A percentile compares a stretch with the other conserved stretches of the same genome.
Evolutionary conservation across 2,888 invertebrate species (phyloP).

Genomic region (Rhingia rostrata): DNA sequence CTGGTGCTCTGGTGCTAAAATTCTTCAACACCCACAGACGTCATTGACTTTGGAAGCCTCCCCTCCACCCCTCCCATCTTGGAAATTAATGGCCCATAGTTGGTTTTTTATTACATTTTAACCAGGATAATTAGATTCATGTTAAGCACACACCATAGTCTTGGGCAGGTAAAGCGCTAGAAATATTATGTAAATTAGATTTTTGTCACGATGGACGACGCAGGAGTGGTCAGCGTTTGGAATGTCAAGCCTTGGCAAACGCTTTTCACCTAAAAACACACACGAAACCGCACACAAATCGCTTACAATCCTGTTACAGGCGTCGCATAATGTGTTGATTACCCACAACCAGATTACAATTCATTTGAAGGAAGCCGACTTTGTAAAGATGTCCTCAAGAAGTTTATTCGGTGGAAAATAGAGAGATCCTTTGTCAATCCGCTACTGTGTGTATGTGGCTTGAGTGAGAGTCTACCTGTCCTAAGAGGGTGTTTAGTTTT

Average conservation of each 20-base stretch:
- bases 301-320: slow-evolving; percentile 62
- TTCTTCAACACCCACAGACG: slow-evolving; percentile 66
- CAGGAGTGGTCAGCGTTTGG: slow-evolving; percentile 49
- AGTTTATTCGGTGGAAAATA: slow-evolving; percentile 57
- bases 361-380: slow-evolving; percentile 43
- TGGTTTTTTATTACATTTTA: slow-evolving; percentile 83
- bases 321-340: slow-evolving; percentile 66
- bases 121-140: slow-evolving; percentile 80
- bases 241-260: slow-evolving; percentile 32
- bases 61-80: not conserved
- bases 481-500: slow-evolving; percentile 40
- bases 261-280: slow-evolving; percentile 45
- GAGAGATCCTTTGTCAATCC: slow-evolving; percentile 63
- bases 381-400: slow-evolving; percentile 40
- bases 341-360: slow-evolving; percentile 59
- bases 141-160: slow-evolving; percentile 58
- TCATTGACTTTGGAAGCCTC: slow-evolving; percentile 25
- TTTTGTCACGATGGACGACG: slow-evolving; percentile 67
- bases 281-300: slow-evolving; percentile 41
- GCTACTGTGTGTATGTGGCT: slow-evolving; percentile 43
- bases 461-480: slow-evolving; percentile 21
- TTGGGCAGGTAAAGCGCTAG: slow-evolving; percentile 56
- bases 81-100: slow-evolving; percentile 83
- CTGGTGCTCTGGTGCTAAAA: slow-evolving; percentile 67
- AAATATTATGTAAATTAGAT: slow-evolving; percentile 74